Evolutionary conservation across 1,140 invertebrate species (phyloP), one percentile per base, ranked within the genome.

Genomic region (Lethrus apterus): DNA sequence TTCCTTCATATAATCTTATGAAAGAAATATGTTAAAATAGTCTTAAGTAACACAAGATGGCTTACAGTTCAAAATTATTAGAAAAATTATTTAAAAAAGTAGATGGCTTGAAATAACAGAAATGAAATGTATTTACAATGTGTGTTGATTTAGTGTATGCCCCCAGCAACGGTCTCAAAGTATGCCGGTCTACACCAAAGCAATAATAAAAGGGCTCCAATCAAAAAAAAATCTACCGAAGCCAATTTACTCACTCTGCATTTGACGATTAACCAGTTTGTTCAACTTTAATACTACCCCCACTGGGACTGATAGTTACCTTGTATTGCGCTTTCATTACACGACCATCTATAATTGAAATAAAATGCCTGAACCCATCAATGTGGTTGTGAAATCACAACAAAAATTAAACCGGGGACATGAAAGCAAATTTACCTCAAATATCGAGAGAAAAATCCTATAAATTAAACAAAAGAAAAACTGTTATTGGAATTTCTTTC

Each of bases 291-390:
- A 58, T 51, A 30, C 57, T 50, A 31, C 44, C 45, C 32, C 57
- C 57, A 36, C 42, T 41, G 20, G 51, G 33, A 52, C 54, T 52
- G 23, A 61, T 32, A 40, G 55, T 61, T 43, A 61, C 57, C 50
- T 57, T 56, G 52, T 59, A 61, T 44, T 61, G 57, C 46, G 59
- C 59, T 57, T 59, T 61, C 47, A 61, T 56, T 36, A 54, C 45
- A 32, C 59, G 59, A 48, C 55, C 45, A 57, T 61, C 59, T 61
- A 61, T 31, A 61, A 61, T 49, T 42, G 24, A 15, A 42, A 42
- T 23, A 13, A 26, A 26, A 21, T n/a, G n/a, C n/a, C n/a, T n/a
- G n/a, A n/a, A n/a, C n/a, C n/a, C n/a, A n/a, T n/a, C n/a, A n/a
- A n/a, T n/a, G n/a, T n/a, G n/a, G n/a, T n/a, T n/a, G n/a, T n/a